A percentile compares a stretch with the other conserved stretches of the same genome.
Conservation (phyloP, 2,888 invertebrate species). For the Tanypteryx hageni region DNA sequence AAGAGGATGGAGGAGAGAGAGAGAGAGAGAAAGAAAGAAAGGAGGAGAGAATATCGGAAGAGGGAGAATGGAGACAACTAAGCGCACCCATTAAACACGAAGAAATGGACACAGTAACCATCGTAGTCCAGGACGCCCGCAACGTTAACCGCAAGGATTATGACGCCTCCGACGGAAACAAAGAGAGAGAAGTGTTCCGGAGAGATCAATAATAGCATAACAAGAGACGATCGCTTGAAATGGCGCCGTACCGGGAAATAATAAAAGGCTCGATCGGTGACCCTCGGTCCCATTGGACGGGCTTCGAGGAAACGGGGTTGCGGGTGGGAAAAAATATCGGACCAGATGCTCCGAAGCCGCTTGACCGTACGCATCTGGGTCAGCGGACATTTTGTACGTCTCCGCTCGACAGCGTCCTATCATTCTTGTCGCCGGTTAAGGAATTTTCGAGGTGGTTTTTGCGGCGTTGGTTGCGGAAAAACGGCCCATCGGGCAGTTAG, state of each 20-base stretch:
- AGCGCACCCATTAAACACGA: not conserved
- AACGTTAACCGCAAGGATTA: not conserved
- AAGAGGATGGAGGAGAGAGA: no score
- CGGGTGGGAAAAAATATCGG: not conserved
- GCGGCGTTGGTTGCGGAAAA: not conserved
- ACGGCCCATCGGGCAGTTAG: not conserved
- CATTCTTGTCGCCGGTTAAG: not conserved
- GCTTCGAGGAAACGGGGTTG: not conserved
- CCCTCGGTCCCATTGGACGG: not conserved
- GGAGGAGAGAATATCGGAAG: not conserved
- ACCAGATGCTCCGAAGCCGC: not conserved
- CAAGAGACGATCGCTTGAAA: not conserved
- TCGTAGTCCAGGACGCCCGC: not conserved
- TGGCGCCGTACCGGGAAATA: not conserved
- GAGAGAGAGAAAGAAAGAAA: not conserved
- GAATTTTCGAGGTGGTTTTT: not conserved
- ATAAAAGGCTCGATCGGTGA: not conserved
- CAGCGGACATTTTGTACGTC: not conserved
- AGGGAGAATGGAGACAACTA: not conserved
- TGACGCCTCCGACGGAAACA: not conserved
- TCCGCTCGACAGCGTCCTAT: not conserved
- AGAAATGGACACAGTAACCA: not conserved
- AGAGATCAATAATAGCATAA: slow-evolving; percentile 29
- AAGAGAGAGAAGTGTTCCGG: not conserved
- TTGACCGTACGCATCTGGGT: not conserved